Evolutionary conservation across 2,113 vertebrate genomes (phyloP).

Genomic region (Hyaena hyaena): DNA sequence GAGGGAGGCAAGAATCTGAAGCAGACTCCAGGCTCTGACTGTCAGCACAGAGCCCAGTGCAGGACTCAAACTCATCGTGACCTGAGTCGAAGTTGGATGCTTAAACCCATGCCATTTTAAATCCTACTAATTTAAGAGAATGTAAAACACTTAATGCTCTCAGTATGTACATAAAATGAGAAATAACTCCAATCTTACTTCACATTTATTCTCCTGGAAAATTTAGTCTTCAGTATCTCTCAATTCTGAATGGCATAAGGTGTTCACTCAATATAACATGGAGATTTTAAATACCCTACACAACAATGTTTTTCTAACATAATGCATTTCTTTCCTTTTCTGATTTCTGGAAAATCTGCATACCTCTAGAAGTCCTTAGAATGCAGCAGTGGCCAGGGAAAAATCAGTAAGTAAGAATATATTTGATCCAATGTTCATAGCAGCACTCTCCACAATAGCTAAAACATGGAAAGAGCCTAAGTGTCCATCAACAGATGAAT

Average conservation of each 20-base stretch:
- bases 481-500: too few relatives aligned
- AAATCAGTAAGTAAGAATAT: not conserved
- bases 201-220: conserved; percentile 5
- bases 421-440: too few relatives aligned
- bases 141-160: not conserved
- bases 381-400: not conserved
- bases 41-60: too few relatives aligned
- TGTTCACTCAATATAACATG: not conserved
- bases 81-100: too few relatives aligned
- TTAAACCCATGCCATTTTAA: not conserved
- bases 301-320: not conserved
- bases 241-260: not conserved
- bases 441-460: too few relatives aligned
- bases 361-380: not conserved
- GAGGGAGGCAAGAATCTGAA: too few relatives aligned
- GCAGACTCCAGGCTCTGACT: too few relatives aligned
- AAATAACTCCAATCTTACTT: conserved; percentile 46
- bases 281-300: not conserved
- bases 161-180: conserved; percentile 25
- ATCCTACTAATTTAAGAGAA: conserved; percentile 10
- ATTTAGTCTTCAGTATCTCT: not conserved
- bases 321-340: conserved; percentile 2
- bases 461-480: too few relatives aligned
- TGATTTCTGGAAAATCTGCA: not conserved
- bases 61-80: too few relatives aligned